A percentile compares a stretch with the other conserved stretches of the same genome.
Conservation (phyloP, 2,113 vertebrate genomes). For the Epinephelus fuscoguttatus region DNA sequence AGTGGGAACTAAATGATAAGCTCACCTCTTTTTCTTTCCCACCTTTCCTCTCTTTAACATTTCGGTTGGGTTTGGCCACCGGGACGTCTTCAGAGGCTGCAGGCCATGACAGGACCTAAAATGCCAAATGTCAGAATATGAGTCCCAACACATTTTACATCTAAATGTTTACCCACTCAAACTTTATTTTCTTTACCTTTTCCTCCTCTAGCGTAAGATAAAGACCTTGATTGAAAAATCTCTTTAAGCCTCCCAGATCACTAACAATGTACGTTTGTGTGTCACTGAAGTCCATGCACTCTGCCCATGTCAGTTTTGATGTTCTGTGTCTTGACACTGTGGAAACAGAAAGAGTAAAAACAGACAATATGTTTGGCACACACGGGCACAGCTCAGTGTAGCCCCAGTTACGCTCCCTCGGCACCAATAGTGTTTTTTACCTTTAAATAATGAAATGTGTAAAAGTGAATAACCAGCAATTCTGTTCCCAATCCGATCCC, state of each 20-base stretch:
- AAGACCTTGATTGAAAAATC: slow-evolving; percentile 84
- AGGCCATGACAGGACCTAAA: slow-evolving; percentile 62
- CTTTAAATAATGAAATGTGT: too few relatives aligned
- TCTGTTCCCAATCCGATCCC: too few relatives aligned
- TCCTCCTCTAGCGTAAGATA: slow-evolving; percentile 85
- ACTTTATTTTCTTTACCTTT: slow-evolving; percentile 82
- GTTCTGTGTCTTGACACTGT: slow-evolving; percentile 82
- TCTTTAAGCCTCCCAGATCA: slow-evolving; percentile 85
- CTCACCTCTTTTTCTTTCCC: slow-evolving; percentile 62
- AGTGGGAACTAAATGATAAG: not conserved
- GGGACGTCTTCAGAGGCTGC: slow-evolving; percentile 31
- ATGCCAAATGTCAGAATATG: slow-evolving; percentile 12
- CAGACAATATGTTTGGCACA: too few relatives aligned
- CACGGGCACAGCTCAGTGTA: too few relatives aligned
- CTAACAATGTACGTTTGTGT: slow-evolving; percentile 66
- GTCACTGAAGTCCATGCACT: slow-evolving; percentile 81
- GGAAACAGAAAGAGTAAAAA: not conserved
- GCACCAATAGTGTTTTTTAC: too few relatives aligned
- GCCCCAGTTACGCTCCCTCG: too few relatives aligned
- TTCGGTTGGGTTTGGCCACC: slow-evolving; percentile 21
- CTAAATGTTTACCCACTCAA: not conserved
- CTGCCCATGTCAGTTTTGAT: slow-evolving; percentile 78
- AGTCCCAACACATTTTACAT: not conserved
- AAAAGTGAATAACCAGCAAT: too few relatives aligned
- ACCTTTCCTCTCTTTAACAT: slow-evolving; percentile 52